Evolutionary conservation across 2,113 vertebrate species (phyloP).

Genomic region (Corythornis vintsioides): DNA sequence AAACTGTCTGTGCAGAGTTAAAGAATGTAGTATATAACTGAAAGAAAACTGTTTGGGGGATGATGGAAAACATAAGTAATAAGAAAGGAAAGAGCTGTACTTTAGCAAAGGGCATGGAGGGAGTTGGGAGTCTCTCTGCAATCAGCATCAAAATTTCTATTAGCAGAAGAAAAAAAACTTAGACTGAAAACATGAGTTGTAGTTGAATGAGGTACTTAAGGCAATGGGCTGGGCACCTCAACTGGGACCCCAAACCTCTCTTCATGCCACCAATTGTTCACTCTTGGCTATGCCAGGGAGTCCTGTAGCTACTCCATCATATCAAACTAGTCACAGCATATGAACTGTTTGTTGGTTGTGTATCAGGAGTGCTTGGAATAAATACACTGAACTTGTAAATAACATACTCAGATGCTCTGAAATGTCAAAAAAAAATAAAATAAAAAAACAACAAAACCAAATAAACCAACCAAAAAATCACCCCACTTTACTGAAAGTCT

Average conservation of each 20-base stretch:
- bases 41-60: conserved; percentile 47
- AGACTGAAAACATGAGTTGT: neutral
- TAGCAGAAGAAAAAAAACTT: neutral
- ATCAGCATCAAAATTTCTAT: conserved; percentile 19
- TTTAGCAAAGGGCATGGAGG: neutral
- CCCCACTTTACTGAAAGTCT: neutral
- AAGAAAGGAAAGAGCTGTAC: conserved; percentile 13
- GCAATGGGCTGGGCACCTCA: neutral
- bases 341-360: accelerated
- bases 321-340: neutral
- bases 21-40: neutral
- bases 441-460: too few species aligned
- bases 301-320: too few species aligned
- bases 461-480: neutral
- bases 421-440: neutral
- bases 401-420: neutral
- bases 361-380: neutral
- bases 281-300: neutral
- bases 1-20: conserved; percentile 10
- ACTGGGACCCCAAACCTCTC: neutral
- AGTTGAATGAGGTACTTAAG: neutral
- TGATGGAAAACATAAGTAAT: conserved; percentile 32
- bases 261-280: neutral
- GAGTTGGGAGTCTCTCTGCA: conserved; percentile 20
- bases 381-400: neutral